Evolutionary conservation across 2,797 vertebrate genomes (phyloP).

Genomic region (Spondyliosoma cantharus): DNA sequence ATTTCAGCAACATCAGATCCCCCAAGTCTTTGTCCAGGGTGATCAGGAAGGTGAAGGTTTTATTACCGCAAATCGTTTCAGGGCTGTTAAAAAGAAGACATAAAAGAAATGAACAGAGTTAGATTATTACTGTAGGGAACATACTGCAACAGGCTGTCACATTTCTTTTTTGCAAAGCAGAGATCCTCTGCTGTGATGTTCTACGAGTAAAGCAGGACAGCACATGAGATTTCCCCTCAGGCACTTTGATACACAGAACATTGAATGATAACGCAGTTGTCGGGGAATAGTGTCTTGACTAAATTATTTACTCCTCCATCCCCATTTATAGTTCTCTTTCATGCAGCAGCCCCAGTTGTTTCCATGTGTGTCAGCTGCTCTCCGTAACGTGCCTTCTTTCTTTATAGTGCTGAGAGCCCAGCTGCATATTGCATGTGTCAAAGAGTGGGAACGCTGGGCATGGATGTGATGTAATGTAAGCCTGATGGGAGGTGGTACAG

Average conservation of each 20-base stretch:
- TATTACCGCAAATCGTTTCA: slow-evolving; percentile 87
- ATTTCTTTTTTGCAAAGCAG: slow-evolving; percentile 6
- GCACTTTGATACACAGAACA: slow-evolving; percentile 47
- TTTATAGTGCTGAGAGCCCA: slow-evolving; percentile 43
- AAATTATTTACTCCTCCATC: slow-evolving; percentile 70
- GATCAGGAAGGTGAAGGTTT: slow-evolving; percentile 91
- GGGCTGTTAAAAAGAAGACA: slow-evolving; percentile 74
- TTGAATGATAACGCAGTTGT: slow-evolving; percentile 44
- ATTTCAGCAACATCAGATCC: slow-evolving; percentile 87
- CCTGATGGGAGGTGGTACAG: slow-evolving; percentile 26
- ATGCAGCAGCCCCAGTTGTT: slow-evolving; percentile 61
- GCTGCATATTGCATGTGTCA: slow-evolving; percentile 64
- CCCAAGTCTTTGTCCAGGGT: slow-evolving; percentile 92
- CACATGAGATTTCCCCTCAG: slow-evolving; percentile 29
- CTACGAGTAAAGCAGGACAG: slow-evolving; percentile 23
- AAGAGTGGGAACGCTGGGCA: slow-evolving; percentile 2
- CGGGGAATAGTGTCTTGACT: slow-evolving; percentile 45
- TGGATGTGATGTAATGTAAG: slow-evolving; percentile 39
- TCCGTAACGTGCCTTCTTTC: slow-evolving; percentile 33
- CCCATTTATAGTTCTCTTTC: slow-evolving; percentile 72
- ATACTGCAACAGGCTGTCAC: not conserved
- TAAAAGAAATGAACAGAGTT: not conserved
- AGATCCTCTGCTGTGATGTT: not conserved
- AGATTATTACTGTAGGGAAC: not conserved
- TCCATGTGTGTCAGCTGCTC: slow-evolving; percentile 64